These are phyloP conservation scores for Nasua narica DNA, from an alignment of 2,797 vertebrate genomes.

Conservation along the genomic window DNA sequence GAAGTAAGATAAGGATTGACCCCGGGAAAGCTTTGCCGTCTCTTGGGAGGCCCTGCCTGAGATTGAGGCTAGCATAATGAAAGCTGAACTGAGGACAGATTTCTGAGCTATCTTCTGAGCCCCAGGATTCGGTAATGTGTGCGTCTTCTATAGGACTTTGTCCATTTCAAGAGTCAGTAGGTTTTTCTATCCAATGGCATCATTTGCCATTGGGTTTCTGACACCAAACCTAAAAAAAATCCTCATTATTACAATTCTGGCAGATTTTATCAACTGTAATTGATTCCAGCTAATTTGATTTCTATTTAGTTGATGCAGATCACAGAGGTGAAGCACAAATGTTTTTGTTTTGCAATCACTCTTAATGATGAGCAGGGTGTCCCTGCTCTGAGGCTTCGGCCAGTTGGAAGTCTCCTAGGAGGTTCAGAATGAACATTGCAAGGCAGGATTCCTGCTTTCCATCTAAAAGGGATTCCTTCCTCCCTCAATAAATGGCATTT, in stretches of 20 bases:
- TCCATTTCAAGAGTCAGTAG: not conserved
- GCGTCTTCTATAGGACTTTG: not conserved
- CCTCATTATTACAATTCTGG: not conserved
- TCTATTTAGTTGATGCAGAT: not conserved
- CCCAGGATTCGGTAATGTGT: not conserved
- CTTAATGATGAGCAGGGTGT: not conserved
- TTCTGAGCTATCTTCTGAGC: not conserved
- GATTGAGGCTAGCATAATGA: not conserved
- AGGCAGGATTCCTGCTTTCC: not conserved
- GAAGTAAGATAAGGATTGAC: not conserved
- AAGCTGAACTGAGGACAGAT: not conserved
- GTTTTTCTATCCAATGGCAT: not conserved
- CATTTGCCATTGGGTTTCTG: not conserved
- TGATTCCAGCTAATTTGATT: not conserved
- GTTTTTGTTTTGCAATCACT: not conserved
- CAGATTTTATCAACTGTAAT: not conserved
- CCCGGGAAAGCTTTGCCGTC: not conserved
- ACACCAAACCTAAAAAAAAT: not conserved
- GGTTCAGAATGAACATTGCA: not conserved
- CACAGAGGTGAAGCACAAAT: not conserved
- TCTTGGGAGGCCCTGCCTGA: not conserved
- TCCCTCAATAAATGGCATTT: not conserved
- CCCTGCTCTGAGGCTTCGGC: too few relatives aligned
- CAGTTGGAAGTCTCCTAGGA: not conserved
- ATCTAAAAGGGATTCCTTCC: not conserved